These are phyloP conservation scores for Nothoprocta pentlandii DNA, from an alignment of 2,113 vertebrate species.

Conservation along the genomic window DNA sequence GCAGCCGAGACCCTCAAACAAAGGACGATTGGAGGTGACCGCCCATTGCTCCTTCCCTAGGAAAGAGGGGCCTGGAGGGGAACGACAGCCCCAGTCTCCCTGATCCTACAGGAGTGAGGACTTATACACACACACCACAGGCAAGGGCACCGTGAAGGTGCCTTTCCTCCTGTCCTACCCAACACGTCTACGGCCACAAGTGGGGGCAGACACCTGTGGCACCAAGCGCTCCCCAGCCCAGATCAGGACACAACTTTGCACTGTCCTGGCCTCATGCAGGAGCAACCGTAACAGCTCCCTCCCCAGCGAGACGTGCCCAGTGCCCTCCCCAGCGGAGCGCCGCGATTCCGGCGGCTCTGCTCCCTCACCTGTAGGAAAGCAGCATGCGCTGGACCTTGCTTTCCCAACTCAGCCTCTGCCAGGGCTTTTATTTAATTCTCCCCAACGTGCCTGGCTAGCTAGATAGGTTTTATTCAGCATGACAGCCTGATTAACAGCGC, in stretches of 20 bases:
- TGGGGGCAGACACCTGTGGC: constrained; percentile 43
- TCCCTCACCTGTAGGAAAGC: neutral
- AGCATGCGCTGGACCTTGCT: neutral
- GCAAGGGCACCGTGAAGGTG: neutral
- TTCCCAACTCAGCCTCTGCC: neutral
- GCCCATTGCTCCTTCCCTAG: fast-evolving
- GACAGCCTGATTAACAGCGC: constrained; percentile 16
- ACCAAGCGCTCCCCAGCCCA: neutral
- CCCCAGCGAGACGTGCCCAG: neutral
- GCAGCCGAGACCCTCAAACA: neutral
- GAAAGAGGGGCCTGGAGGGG: neutral
- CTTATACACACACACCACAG: neutral
- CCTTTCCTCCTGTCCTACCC: neutral
- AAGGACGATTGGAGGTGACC: neutral
- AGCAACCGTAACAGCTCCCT: neutral
- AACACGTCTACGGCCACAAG: neutral
- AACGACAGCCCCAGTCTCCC: neutral
- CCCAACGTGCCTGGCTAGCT: neutral
- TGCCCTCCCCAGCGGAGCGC: neutral
- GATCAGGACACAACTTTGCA: neutral
- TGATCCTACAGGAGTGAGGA: fast-evolving
- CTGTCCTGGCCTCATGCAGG: neutral
- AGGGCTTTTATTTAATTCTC: constrained; percentile 40
- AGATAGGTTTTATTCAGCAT: constrained; percentile 47
- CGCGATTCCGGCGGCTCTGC: neutral